These are phyloP conservation scores for Ptychoptera albimana DNA, from an alignment of 2,888 invertebrate species.

Conservation along the genomic window DNA sequence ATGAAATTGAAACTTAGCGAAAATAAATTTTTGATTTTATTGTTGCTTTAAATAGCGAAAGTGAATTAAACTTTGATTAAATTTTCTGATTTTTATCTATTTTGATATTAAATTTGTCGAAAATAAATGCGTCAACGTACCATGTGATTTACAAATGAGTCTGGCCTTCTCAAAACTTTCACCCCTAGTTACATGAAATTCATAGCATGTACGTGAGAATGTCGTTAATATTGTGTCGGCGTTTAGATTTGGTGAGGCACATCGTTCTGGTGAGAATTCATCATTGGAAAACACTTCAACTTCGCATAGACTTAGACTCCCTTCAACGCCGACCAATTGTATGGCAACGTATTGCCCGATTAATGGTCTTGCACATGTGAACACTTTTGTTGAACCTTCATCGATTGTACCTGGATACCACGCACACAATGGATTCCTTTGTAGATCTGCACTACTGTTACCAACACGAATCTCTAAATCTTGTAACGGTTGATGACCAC, in stretches of 20 bases:
- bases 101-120: not conserved
- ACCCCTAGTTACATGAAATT: constrained; percentile 68
- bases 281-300: constrained; percentile 85
- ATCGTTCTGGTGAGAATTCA: constrained; percentile 75
- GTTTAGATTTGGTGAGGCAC: constrained; percentile 53
- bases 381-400: constrained; percentile 82
- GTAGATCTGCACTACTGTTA: constrained; percentile 72
- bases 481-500: constrained; percentile 74
- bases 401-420: constrained; percentile 91
- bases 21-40: too few relatives aligned
- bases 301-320: constrained; percentile 77
- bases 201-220: constrained; percentile 76
- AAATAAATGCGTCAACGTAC: constrained; percentile 29
- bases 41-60: too few relatives aligned
- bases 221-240: constrained; percentile 70
- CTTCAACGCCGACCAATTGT: constrained; percentile 80
- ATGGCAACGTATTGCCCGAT: constrained; percentile 78
- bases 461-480: constrained; percentile 84
- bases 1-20: too few relatives aligned
- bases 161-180: constrained; percentile 71
- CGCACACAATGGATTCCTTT: constrained; percentile 78
- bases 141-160: constrained; percentile 53
- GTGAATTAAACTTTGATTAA: too few relatives aligned
- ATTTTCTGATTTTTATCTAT: not conserved
- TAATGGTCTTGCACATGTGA: constrained; percentile 70